A percentile compares a stretch with the other conserved stretches of the same genome.
Evolutionary conservation across 2,888 invertebrate genomes (phyloP).

Genomic region (Pseudococcus viburni): DNA sequence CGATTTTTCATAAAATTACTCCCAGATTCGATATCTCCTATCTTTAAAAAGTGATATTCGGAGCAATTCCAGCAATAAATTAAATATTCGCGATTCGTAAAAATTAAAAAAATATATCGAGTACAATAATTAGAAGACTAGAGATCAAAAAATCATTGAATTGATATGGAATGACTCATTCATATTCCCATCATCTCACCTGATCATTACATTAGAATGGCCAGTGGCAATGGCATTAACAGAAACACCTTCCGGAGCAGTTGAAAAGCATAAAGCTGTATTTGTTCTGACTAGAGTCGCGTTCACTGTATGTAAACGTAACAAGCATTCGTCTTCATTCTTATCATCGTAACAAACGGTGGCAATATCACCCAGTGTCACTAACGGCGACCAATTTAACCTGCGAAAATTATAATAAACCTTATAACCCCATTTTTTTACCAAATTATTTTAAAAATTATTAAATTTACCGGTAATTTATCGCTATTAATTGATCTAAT

Average conservation of each 20-base stretch:
- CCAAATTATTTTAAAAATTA: no score
- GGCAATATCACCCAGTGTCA: constrained; percentile 85
- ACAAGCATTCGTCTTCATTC: constrained; percentile 74
- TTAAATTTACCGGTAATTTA: constrained; percentile 69
- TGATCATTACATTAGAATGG: constrained; percentile 80
- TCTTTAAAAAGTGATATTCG: no score
- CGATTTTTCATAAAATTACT: no score
- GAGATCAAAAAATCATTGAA: no score
- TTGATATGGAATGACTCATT: no score
- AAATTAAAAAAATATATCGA: no score
- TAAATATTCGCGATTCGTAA: no score
- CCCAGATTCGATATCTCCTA: no score
- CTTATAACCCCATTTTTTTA: background rate
- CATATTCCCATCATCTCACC: constrained; percentile 70
- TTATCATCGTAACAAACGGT: constrained; percentile 74
- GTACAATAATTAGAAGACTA: no score
- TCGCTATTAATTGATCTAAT: constrained; percentile 69
- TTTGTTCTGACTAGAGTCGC: constrained; percentile 78
- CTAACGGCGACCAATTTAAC: constrained; percentile 81
- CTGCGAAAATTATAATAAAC: constrained; percentile 68
- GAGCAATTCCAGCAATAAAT: no score
- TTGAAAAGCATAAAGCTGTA: constrained; percentile 84
- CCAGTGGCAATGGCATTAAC: constrained; percentile 86
- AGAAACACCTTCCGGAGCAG: constrained; percentile 85
- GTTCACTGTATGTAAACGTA: constrained; percentile 84